These are phyloP conservation scores for Lasioglossum figueresi DNA, from an alignment of 2,888 invertebrate genomes.

Conservation along the genomic window DNA sequence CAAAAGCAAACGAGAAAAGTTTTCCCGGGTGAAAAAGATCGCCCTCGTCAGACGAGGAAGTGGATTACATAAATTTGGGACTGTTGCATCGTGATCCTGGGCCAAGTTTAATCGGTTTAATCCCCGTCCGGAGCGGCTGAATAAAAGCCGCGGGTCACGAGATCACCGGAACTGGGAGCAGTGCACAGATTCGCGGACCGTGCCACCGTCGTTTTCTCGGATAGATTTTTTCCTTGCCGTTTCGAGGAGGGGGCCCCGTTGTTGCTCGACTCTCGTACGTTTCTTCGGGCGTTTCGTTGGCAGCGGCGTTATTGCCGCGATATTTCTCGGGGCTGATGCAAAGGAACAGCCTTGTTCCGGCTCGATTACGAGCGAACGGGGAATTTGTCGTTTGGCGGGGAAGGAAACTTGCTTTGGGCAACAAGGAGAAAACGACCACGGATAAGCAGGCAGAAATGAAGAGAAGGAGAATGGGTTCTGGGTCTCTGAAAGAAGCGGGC, in stretches of 20 bases:
- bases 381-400: slow-evolving; percentile 9
- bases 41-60: background rate
- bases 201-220: background rate
- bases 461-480: background rate
- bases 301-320: slow-evolving; percentile 38
- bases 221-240: background rate
- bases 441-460: background rate
- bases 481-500: slow-evolving; percentile 45
- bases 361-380: background rate
- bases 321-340: slow-evolving; percentile 44
- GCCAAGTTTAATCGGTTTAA: slow-evolving; percentile 7
- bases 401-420: background rate
- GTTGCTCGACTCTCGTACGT: slow-evolving; percentile 14
- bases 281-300: slow-evolving; percentile 35
- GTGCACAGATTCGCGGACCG: background rate
- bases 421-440: slow-evolving; percentile 31
- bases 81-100: background rate
- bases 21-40: background rate
- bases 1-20: background rate
- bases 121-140: background rate
- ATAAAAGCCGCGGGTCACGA: slow-evolving; percentile 3
- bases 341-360: slow-evolving; percentile 16
- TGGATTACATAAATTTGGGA: slow-evolving; percentile 1
- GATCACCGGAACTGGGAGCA: background rate
- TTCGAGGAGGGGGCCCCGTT: background rate